phyloP scores from a whole-genome alignment of 2,888 invertebrate genomes.

The Coenonympha arcania region DNA sequence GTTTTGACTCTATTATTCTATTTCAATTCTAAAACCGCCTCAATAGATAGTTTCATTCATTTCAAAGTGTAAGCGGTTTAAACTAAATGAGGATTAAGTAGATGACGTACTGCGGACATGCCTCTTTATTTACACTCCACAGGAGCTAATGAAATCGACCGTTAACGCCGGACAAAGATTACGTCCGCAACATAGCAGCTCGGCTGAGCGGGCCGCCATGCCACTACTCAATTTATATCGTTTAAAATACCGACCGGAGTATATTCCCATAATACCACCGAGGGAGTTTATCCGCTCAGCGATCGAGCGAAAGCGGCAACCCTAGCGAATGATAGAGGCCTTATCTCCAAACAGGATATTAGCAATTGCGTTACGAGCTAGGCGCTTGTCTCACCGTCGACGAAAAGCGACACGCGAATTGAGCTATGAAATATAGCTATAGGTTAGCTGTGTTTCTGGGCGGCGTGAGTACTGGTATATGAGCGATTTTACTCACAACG shows the following conservation, averaged over 20 bases:
- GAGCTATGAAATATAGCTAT: no score
- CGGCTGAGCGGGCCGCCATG: neutral
- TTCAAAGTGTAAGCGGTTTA: neutral
- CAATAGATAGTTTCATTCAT: no score
- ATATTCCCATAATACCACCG: slow-evolving; percentile 4
- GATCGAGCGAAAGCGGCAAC: slow-evolving; percentile 13
- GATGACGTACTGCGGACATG: neutral
- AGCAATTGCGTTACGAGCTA: slow-evolving; percentile 17
- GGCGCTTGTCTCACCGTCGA: no score
- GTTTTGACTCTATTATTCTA: no score
- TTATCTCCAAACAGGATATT: slow-evolving; percentile 20
- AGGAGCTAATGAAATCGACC: neutral
- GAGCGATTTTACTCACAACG: no score
- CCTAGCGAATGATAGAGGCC: slow-evolving; percentile 14
- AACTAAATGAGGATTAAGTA: neutral
- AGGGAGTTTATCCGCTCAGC: slow-evolving; percentile 9
- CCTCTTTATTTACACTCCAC: neutral
- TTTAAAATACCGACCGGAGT: neutral
- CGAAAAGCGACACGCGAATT: no score
- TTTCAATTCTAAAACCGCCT: no score
- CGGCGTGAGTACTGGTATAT: no score
- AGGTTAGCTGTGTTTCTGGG: no score
- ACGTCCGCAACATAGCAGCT: neutral
- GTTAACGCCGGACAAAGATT: neutral
- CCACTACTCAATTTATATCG: neutral